Evolutionary conservation across 2,113 vertebrate genomes (phyloP), one percentile per base, ranked within the genome.

Genomic region (Zapus hudsonius): DNA sequence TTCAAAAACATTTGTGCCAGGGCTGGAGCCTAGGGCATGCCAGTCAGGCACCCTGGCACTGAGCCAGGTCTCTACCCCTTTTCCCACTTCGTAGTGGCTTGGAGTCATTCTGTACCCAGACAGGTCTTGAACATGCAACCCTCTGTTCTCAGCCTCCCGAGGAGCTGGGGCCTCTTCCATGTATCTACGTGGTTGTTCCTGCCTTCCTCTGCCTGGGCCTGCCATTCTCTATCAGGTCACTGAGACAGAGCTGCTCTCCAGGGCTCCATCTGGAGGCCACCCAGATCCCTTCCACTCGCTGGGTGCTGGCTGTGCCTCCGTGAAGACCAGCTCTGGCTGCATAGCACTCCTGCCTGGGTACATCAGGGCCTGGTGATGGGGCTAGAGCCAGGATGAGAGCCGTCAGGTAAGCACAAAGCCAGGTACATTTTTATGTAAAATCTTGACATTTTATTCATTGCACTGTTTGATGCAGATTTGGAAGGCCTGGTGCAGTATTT

Each of bases 361-460:
- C 0, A 4, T 2, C 12, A 8, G 25, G 47, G n/a, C 0, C 1
- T 1, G 0, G 2, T 10, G 38, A 33, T 55, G 27, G 63, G 79
- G 33, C 42, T 9, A 2, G 67, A 55, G 13, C 7, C 2, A 25
- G 25, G 19, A 31, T 3, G 64, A 33, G 31, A 7, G 0, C 3
- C 3, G 9, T 31, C 25, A 4, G 0, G 0, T 19, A 22, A 57
- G 22, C 3, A 40, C 33, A 66, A 36, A 42, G 79, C 27, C 64
- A 70, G 73, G 57, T 3, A 36, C n/a, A 59, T 7, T 55, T 93
- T 72, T 29, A 29, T 74, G n/a, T 40, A 69, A 73, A 61, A 38
- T 23, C 38, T 55, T 20, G 66, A 31, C 59, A 69, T 36, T 64
- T 52, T 78, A 52, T 59, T 83, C 85, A 59, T 31, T 7, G 5